Evolutionary conservation across 2,888 invertebrate species (phyloP), one percentile per base, ranked within the genome.

Genomic region (Lepeophtheirus nordmannii): DNA sequence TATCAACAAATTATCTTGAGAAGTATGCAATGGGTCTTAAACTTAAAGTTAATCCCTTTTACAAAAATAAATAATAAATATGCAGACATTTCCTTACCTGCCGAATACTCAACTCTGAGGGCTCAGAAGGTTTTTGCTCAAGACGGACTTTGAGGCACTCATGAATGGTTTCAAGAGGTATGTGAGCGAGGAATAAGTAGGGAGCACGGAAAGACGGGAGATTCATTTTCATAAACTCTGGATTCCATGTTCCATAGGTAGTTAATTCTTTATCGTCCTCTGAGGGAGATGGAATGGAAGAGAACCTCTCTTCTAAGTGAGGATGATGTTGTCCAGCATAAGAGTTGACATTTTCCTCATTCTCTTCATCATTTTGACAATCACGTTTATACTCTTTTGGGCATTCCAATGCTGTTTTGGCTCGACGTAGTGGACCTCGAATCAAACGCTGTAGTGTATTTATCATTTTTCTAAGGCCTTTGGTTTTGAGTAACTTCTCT

Each of bases 91-190:
- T 56, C 73, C 76, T 74, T 70, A 84, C 82, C 80, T 92, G 91
- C 72, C 87, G 82, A 59, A 92, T 83, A 70, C 90, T 90, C 59
- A 92, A 81, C 10, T 86, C 84, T 62, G 89, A 90, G 0, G 92
- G 92, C 62, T 86, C 84, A 23, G 82, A 82, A 0, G 89, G 88
- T 67, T 85, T 83, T 68, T 86, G 85, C 73, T 92, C 90, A 53
- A 92, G 78, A 58, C 92, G 78, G 80, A 93, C 84, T 68, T 84
- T 78, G 58, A 94, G 78, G 78, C 91, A 93, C 76, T 94, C 92
- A 73, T 92, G 88, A 69, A 91, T 85, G n/a, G 92, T 84, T 76
- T 93, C 90, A 72, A 96, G 77, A 30, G 90, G 88, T 64, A 93
- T 83, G 63, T 85, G 82, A 68, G 67, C 66, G 17, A 94, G 80